Percentiles rank a stretch among this genome's conserved stretches.
These are phyloP conservation scores for Dinothrombium tinctorium DNA, from an alignment of 1,140 invertebrate genomes.

Conservation along the genomic window DNA sequence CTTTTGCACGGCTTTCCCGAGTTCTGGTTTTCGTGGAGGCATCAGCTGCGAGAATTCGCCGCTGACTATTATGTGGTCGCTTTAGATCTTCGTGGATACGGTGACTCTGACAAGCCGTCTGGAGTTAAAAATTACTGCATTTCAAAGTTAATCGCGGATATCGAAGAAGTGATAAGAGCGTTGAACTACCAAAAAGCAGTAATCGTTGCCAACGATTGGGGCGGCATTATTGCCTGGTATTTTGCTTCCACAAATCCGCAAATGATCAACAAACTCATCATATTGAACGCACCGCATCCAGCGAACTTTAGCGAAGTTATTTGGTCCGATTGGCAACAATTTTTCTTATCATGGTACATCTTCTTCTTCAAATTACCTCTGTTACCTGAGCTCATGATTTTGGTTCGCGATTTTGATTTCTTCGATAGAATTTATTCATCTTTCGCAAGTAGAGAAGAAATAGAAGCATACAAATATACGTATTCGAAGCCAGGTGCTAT, in stretches of 20 bases:
- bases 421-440: conserved; percentile 33
- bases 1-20: conserved; percentile 27
- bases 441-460: conserved; percentile 28
- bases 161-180: conserved; percentile 20
- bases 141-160: conserved; percentile 35
- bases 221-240: conserved; percentile 21
- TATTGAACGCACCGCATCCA: conserved; percentile 48
- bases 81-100: conserved; percentile 53
- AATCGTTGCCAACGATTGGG: conserved; percentile 22
- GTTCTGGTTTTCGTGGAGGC: conserved; percentile 27
- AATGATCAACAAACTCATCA: conserved; percentile 40
- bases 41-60: conserved; percentile 22
- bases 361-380: conserved; percentile 40
- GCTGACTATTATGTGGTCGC: conserved; percentile 29
- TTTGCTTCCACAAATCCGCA: conserved; percentile 37
- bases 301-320: conserved; percentile 34
- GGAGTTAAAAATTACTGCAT: conserved; percentile 34
- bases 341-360: conserved; percentile 33
- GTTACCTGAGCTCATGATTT: conserved; percentile 36
- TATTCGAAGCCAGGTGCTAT: conserved; percentile 42
- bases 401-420: conserved; percentile 35
- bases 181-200: conserved; percentile 9
- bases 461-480: conserved; percentile 50
- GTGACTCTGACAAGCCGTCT: conserved; percentile 50
- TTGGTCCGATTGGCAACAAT: conserved; percentile 26